Conservation (phyloP, 2,113 vertebrate species). For the Cygnus buccinator region DNA sequence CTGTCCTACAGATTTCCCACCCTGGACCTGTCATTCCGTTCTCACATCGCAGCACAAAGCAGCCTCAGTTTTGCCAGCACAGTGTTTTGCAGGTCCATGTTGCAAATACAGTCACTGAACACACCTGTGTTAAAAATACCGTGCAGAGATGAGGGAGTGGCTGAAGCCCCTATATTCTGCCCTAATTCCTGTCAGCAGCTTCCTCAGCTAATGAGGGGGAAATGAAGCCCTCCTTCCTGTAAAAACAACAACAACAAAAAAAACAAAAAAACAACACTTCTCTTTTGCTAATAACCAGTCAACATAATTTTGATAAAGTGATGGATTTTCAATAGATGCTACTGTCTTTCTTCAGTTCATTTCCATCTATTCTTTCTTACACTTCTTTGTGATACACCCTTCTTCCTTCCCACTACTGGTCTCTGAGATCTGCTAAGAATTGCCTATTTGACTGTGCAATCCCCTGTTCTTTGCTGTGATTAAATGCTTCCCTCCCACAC, state of each 20-base stretch:
- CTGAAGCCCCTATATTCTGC: not conserved
- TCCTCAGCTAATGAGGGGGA: constrained; percentile 31
- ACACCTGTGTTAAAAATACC: constrained; percentile 10
- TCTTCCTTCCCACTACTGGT: not conserved
- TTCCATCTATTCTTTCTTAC: not conserved
- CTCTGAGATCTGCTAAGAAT: not conserved
- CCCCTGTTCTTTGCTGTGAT: not conserved
- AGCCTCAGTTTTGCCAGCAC: not conserved
- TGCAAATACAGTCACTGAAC: not conserved
- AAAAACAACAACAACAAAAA: not conserved
- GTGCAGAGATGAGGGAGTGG: not conserved
- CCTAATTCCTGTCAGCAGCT: constrained; percentile 18
- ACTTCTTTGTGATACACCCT: not conserved
- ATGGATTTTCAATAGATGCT: constrained; percentile 10
- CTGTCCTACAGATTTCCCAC: not conserved
- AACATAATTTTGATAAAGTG: not conserved
- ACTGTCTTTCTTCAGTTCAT: constrained; percentile 1
- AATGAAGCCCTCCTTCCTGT: constrained; percentile 25
- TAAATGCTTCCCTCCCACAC: constrained; percentile 7
- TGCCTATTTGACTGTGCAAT: constrained; percentile 2
- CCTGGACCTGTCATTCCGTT: not conserved
- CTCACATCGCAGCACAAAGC: not conserved
- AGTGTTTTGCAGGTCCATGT: not conserved
- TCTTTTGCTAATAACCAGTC: constrained; percentile 32
- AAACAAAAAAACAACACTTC: not conserved